Base-by-base conservation (phyloP, 2,888 invertebrate species). In the Drosophila mulleri region DNA sequence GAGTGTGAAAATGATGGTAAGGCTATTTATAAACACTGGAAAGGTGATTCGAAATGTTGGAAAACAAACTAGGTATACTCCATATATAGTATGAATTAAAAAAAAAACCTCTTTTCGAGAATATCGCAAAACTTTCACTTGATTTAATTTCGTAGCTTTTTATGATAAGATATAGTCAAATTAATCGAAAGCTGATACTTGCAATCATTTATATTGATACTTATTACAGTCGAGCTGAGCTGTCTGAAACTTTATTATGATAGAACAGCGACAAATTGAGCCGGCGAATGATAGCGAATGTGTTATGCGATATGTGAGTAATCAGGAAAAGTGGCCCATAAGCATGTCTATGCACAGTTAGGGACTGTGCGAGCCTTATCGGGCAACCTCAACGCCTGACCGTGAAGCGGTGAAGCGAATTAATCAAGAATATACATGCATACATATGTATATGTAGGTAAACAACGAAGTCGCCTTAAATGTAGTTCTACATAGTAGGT, bases 351-450 rank as follows among this genome's bases (percentile, higher is more conserved):
- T 44, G 59, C 60, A 63, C 66, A 71, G 68, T 69, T 78, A 52
- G 58, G 61, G 44, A 44, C 42, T 65, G 32, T 41, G 54, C n/a
- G 61, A n/a, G 12, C 57, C 78, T 79, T 89, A 84, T 84, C 84
- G 54, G 45, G 48, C 80, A 80, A 84, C 72, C 83, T 66, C 71
- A 73, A 39, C 77, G 68, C 72, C 79, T 85, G 88, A 77, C 89
- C 89, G 71, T 88, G 85, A 75, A 72, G 63, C 50, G 47, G 54
- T 6, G 26, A 26, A 29, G 37, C 44, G 53, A 68, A 71, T 72
- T 78, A 87, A 84, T 89, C 73, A 75, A 81, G 61, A 66, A 23
- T 42, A 71, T 58, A 50, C 20, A 7, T 26, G 9, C 3, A 8
- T 8, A 29, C 26, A 26, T 4, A 26, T 4, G 3, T 7, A 29